Evolutionary conservation across 2,797 vertebrate species (phyloP), one percentile per base, ranked within the genome.

Genomic region (Sphenodon punctatus): DNA sequence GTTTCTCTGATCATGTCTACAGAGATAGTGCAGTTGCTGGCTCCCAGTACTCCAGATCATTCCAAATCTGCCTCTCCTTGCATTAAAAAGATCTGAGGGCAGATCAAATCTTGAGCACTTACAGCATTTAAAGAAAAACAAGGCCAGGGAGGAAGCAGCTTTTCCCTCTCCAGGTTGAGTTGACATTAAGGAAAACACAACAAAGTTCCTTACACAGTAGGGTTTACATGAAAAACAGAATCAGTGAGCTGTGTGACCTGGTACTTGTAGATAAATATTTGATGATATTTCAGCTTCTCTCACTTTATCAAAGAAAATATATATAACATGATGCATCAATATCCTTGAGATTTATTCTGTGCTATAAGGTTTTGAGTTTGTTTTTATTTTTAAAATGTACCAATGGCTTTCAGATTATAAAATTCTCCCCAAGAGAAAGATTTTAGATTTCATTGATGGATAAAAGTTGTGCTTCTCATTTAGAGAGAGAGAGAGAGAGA

Each of bases 221-320:
- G 78, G 43, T 55, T 53, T 81, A 65, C 32, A 78, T 4, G 4
- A 36, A 69, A 84, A 85, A 76, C 65, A 45, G 85, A 78, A 49
- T 66, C 80, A 69, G 60, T 51, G 75, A 82, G 65, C 42, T 68
- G 60, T 55, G 67, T 75, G 58, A 45, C 25, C 64, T 84, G 23
- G 45, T 87, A 38, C 38, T 65, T 93, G 80, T 34, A 67, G 23
- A 83, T 68, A 82, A 91, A 66, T 78, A 67, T 84, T 92, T 69
- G 34, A 66, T 56, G 66, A 51, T 70, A 49, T 12, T 46, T 64
- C 60, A 63, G 36, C 80, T 7, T 60, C 65, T 68, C 51, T 56
- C 70, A 36, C 63, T 4, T 27, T 71, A 7, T 27, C 32, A 73
- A 46, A 58, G 55, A 78, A 78, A 68, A 72, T 7, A 17, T 20